Conservation (phyloP, 2,888 invertebrate species). For the Nemoura dubitans region DNA sequence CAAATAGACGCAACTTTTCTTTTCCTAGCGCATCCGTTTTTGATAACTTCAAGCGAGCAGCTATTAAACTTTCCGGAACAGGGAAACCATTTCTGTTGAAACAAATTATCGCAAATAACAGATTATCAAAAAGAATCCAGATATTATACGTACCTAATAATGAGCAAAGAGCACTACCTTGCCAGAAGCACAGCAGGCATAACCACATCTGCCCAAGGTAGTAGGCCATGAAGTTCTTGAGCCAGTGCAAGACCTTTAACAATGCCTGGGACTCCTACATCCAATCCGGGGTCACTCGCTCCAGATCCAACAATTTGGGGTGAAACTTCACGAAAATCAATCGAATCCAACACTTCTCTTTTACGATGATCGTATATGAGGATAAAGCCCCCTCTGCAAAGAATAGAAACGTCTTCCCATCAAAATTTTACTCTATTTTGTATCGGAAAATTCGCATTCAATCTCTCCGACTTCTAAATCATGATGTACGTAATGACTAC, state of each 20-base stretch:
- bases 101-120: neutral
- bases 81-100: constrained; percentile 62
- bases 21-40: constrained; percentile 43
- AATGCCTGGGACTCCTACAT: constrained; percentile 65
- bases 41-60: constrained; percentile 56
- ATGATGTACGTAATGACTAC: too few species aligned
- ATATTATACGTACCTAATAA: too few species aligned
- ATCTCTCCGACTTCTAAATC: too few species aligned
- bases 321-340: constrained; percentile 65
- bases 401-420: too few species aligned
- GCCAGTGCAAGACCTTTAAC: constrained; percentile 68
- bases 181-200: constrained; percentile 68
- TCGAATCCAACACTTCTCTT: constrained; percentile 63
- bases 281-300: constrained; percentile 42
- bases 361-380: constrained; percentile 76
- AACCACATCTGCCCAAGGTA: constrained; percentile 69
- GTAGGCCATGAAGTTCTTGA: constrained; percentile 65
- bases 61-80: constrained; percentile 62
- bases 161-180: constrained; percentile 58
- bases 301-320: constrained; percentile 51
- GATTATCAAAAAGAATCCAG: neutral
- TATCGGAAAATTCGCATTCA: too few species aligned
- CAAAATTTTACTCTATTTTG: too few species aligned
- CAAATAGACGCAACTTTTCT: constrained; percentile 49
- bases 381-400: constrained; percentile 75